A percentile compares a stretch with the other conserved stretches of the same genome.
These are phyloP conservation scores for Heterochromis multidens DNA, from an alignment of 2,113 vertebrate genomes.

Conservation along the genomic window DNA sequence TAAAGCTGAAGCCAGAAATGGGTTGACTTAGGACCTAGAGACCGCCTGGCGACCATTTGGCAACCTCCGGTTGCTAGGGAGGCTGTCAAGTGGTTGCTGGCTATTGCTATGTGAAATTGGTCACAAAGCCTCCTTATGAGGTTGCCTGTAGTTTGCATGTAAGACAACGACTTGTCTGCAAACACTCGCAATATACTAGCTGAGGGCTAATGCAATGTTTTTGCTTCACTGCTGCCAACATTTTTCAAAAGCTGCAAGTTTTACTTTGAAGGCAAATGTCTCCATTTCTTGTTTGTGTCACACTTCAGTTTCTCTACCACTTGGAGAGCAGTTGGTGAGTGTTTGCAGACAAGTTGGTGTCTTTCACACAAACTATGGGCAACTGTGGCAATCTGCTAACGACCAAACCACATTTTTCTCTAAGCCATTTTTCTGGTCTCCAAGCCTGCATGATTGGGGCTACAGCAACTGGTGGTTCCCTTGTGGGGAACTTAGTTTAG, in stretches of 20 bases:
- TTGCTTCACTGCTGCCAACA: not conserved
- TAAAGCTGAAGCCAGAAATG: not conserved
- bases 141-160: no score
- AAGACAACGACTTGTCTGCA: not conserved
- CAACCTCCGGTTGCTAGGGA: no score
- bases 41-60: no score
- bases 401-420: no score
- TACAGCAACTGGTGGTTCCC: no score
- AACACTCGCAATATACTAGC: not conserved
- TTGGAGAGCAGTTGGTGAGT: not conserved
- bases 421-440: no score
- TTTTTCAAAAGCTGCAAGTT: not conserved
- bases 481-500: not conserved
- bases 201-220: not conserved
- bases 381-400: not conserved
- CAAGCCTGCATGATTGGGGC: no score
- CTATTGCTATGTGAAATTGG: no score
- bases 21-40: not conserved
- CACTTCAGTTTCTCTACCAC: not conserved
- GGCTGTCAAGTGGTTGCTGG: no score
- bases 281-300: not conserved
- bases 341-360: not conserved
- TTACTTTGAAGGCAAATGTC: not conserved
- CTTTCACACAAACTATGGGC: not conserved
- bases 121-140: no score